Base-by-base conservation (phyloP, 2,888 invertebrate species). In the Eristalinus aeneus region DNA sequence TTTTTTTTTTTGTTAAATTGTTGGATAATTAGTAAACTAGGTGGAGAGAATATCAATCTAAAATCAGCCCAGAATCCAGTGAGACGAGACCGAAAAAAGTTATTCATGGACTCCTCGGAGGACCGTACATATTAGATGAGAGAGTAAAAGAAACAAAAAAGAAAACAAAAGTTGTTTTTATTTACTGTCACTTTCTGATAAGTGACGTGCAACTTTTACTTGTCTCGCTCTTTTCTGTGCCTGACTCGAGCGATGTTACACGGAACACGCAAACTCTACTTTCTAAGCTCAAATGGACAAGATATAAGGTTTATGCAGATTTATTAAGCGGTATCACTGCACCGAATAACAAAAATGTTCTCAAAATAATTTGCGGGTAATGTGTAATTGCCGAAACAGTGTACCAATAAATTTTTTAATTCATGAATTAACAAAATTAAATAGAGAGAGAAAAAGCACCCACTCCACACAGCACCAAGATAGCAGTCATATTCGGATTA, bases 141-240 rank as follows among this genome's bases (percentile, higher is more conserved):
- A 16, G 32, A 36, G 34, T 39, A 8, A 53, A 12, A n/a, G 53
- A 20, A 53, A 53, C 10, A 9, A 16, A 34, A 63, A 61, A 54
- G 68, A 76, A 68, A 76, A 68, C 53, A 68, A 61, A 61, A 69
- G 54, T 76, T 76, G 76, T 76, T 76, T 76, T 76, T 61, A 68
- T 76, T 76, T 36, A 20, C n/a, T 76, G 16, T 68, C 61, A 61
- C 68, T 2, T 46, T 76, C 76, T 76, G 27, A 9, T 61, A 32
- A 61, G 20, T 34, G 68, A 46, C n/a, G 22, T 53, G 10, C 20
- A 39, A 32, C 46, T 32, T 16, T 53, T 32, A 34, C 34, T 53
- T 12, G 56, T 11, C 23, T 56, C 56, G 10, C 12, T 39, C 46
- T 56, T 16, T 46, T 46, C 16, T 6, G 46, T 8, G 16, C 8